Percentiles rank a stretch among this genome's conserved stretches.
phyloP scores from a whole-genome alignment of 2,797 vertebrate genomes.

The Lycodopsis pacificus region DNA sequence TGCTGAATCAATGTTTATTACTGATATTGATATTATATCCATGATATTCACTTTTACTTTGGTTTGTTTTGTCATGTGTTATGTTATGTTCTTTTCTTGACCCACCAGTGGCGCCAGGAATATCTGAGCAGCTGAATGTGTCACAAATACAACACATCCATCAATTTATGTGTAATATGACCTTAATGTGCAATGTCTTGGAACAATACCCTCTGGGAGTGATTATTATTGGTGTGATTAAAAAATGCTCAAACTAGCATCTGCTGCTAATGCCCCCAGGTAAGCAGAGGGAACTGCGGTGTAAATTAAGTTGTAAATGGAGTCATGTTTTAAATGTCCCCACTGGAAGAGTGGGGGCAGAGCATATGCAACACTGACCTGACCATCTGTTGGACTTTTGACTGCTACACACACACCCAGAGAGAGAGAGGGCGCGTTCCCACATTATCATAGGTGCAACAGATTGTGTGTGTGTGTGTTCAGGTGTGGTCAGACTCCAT shows the following conservation, averaged over 20 bases:
- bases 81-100: background rate
- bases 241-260: conserved; percentile 2
- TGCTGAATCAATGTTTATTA: background rate
- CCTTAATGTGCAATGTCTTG: conserved; percentile 31
- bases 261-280: conserved; percentile 17
- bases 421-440: background rate
- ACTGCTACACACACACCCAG: conserved; percentile 8
- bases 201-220: conserved; percentile 22
- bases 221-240: conserved; percentile 27
- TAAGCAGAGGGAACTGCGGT: conserved; percentile 3
- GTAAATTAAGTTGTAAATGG: conserved; percentile 37
- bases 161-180: conserved; percentile 9
- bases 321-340: conserved; percentile 44
- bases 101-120: background rate
- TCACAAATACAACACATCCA: background rate
- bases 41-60: background rate
- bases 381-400: conserved; percentile 61
- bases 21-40: background rate
- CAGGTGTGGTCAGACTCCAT: conserved; percentile 21
- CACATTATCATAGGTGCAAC: conserved; percentile 30
- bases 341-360: conserved; percentile 26
- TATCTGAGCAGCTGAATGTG: conserved; percentile 4
- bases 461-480: conserved; percentile 48
- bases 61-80: background rate
- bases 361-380: conserved; percentile 66